Evolutionary conservation across 2,797 vertebrate species (phyloP).

Genomic region (Hypotaenidia philippensis): DNA sequence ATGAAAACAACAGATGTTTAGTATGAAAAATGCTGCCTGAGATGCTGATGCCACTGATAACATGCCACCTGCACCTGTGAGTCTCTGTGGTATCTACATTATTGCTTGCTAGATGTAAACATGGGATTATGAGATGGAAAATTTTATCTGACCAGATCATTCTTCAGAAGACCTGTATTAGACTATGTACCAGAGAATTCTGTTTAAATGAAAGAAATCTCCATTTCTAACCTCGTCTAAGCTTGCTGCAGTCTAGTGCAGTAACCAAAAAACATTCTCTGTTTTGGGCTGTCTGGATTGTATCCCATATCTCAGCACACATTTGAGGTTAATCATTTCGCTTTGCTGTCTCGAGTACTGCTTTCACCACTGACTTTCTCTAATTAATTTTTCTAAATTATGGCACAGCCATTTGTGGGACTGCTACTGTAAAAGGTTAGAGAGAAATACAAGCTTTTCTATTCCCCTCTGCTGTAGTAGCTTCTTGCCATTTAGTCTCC

Average conservation of each 20-base stretch:
- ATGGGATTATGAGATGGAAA: neutral
- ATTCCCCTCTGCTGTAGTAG: neutral
- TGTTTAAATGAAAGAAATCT: neutral
- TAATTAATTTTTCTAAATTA: neutral
- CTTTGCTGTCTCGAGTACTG: neutral
- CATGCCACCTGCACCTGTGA: neutral
- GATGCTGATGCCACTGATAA: neutral
- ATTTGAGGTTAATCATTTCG: neutral
- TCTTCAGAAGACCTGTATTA: neutral
- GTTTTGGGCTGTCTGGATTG: neutral
- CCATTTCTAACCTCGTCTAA: neutral
- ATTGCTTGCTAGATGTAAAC: neutral
- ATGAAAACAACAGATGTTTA: conserved; percentile 48
- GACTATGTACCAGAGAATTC: neutral
- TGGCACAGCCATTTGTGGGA: neutral
- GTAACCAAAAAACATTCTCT: neutral
- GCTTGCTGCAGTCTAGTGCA: neutral
- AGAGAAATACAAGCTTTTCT: neutral
- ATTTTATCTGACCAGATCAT: neutral
- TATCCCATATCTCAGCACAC: neutral
- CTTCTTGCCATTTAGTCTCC: neutral
- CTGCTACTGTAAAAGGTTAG: neutral
- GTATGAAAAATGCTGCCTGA: neutral
- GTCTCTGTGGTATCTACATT: neutral
- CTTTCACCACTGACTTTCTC: neutral